Base-by-base conservation (phyloP, 2,797 vertebrate genomes). In the Etheostoma nigrum region DNA sequence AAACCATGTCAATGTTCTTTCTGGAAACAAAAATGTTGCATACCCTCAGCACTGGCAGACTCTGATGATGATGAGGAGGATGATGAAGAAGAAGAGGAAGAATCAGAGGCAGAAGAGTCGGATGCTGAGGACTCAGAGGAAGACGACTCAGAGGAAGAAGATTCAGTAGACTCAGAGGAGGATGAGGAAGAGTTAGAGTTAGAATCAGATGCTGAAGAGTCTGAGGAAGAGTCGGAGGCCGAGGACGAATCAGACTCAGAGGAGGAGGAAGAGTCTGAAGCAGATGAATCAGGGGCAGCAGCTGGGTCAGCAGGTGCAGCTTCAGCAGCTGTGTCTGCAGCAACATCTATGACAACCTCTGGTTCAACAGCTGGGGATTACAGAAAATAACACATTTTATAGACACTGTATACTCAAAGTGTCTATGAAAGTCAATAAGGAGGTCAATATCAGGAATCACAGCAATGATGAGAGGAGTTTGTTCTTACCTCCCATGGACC, bases 401-500 rank as follows among this genome's bases (percentile, higher is more conserved):
- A 48, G 42, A 42, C 0, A 1, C 8, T 18, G 14, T 48, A 1
- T 12, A 30, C 27, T 30, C 27, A 6, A 30, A 30, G 30, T 5
- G 30, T 30, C 5, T 30, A 30, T 30, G 5, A 30, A 30, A 30
- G 30, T 30, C 30, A 30, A 30, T 30, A 30, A 30, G 30, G 5
- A 67, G 44, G 54, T 51, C 6, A 5, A 51, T 6, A 23, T 10
- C 27, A 6, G 15, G 19, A 67, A 23, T 48, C 13, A 25, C 16
- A 58, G 8, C 48, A 40, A 10, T 27, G 19, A 70, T 27, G 21
- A 54, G 21, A 21, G 4, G 54, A 59, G 60, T 68, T 51, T 33
- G 30, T 23, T 23, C 96, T 93, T 95, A 99, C 98, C 97, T 30
- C 96, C 96, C 81, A 94, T 96, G 79, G 96, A 94, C 82, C 90